These are phyloP conservation scores for Leptinotarsa defecta DNA, from an alignment of 1,140 invertebrate genomes.

Conservation along the genomic window DNA sequence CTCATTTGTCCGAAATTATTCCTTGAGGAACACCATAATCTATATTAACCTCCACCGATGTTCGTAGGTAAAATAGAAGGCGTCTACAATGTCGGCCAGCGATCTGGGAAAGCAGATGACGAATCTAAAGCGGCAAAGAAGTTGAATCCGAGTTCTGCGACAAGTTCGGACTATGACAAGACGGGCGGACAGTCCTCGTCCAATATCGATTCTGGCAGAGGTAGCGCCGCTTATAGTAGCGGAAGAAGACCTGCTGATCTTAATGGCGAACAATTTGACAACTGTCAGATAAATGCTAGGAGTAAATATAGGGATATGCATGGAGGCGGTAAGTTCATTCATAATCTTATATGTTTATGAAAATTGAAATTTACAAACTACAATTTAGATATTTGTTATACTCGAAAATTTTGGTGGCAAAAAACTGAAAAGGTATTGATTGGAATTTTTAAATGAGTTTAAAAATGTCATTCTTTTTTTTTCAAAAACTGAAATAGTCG, in stretches of 20 bases:
- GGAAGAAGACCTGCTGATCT: slow-evolving; percentile 64
- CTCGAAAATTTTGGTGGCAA: too few species aligned
- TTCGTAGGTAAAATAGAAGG: slow-evolving; percentile 48
- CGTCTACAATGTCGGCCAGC: slow-evolving; percentile 51
- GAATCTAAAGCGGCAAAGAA: slow-evolving; percentile 57
- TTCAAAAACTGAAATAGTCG: too few species aligned
- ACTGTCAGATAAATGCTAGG: slow-evolving; percentile 19
- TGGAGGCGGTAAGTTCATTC: slow-evolving; percentile 31
- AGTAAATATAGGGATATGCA: slow-evolving; percentile 39
- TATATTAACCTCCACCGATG: background rate
- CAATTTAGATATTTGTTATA: too few species aligned
- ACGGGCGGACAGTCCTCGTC: slow-evolving; percentile 69
- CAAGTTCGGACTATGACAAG: slow-evolving; percentile 71
- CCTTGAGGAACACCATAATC: background rate
- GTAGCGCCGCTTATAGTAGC: slow-evolving; percentile 76
- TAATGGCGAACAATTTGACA: slow-evolving; percentile 60
- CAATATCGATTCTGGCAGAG: slow-evolving; percentile 75
- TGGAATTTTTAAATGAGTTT: too few species aligned
- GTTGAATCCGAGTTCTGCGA: slow-evolving; percentile 61
- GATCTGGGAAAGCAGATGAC: slow-evolving; percentile 38
- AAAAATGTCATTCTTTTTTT: too few species aligned
- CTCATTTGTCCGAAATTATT: background rate
- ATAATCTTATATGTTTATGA: too few species aligned
- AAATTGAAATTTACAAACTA: too few species aligned
- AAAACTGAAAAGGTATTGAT: too few species aligned